These are phyloP conservation scores for Ellobius talpinus DNA, from an alignment of 2,113 vertebrate genomes.

Conservation along the genomic window DNA sequence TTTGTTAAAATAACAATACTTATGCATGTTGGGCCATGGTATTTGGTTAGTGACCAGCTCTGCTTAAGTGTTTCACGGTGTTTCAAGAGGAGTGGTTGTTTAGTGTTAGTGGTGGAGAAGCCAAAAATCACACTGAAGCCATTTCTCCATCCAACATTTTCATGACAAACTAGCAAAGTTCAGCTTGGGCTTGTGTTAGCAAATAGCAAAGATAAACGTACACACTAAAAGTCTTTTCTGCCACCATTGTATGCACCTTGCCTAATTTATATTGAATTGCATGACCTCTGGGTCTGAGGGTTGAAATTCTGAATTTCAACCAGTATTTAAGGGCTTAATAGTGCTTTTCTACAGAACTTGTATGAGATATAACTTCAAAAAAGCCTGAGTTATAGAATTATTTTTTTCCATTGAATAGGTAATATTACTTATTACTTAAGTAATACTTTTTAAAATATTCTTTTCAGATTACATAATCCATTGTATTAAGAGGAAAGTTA, in stretches of 20 bases:
- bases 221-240: not conserved
- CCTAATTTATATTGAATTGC: conserved; percentile 78
- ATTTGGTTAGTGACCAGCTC: conserved; percentile 35
- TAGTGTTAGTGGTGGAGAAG: conserved; percentile 31
- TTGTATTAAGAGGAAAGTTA: conserved; percentile 39
- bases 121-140: not conserved
- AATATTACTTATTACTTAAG: conserved; percentile 33
- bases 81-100: not conserved
- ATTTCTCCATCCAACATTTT: not conserved
- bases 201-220: conserved; percentile 41
- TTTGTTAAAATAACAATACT: conserved; percentile 36
- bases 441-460: conserved; percentile 36
- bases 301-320: not conserved
- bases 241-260: not conserved
- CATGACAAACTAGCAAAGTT: conserved; percentile 25
- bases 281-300: conserved; percentile 53
- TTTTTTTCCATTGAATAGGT: conserved; percentile 57
- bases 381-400: conserved; percentile 32
- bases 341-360: not conserved
- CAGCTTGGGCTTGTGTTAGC: not conserved
- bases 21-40: conserved; percentile 15
- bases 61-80: not conserved
- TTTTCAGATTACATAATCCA: conserved; percentile 58
- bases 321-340: not conserved
- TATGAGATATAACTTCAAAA: not conserved